These are phyloP conservation scores for Leucosticte australis DNA, from an alignment of 2,113 vertebrate genomes.

Conservation along the genomic window DNA sequence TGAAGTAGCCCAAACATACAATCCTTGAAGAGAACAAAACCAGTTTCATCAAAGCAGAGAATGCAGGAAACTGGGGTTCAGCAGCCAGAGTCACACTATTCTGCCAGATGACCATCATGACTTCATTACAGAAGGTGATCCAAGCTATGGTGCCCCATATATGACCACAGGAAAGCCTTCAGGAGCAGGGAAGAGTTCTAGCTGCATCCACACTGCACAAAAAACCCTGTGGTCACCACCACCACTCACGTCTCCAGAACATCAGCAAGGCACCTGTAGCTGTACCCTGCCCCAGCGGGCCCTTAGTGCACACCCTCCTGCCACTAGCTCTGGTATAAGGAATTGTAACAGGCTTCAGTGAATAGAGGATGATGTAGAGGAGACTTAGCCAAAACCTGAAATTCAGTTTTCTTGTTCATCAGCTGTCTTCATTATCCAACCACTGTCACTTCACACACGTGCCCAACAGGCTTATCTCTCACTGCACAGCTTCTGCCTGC, in stretches of 20 bases:
- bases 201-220: not conserved
- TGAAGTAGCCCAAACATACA: not conserved
- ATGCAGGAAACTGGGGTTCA: not conserved
- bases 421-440: not conserved
- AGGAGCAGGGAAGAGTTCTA: not conserved
- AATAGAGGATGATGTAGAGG: not conserved
- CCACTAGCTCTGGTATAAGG: not conserved
- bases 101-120: not conserved
- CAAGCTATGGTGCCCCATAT: not conserved
- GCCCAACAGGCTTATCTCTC: not conserved
- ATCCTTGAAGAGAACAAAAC: not conserved
- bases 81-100: accelerated
- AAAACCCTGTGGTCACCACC: not conserved
- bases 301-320: not conserved
- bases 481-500: not conserved
- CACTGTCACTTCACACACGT: not conserved
- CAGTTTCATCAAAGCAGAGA: not conserved
- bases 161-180: not conserved
- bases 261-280: not conserved
- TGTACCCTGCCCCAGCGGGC: not conserved
- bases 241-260: too few species aligned
- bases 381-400: not conserved
- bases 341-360: not conserved
- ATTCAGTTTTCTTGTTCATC: not conserved
- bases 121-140: not conserved